Base-by-base conservation (phyloP, 2,888 invertebrate genomes). In the Orthonychiurus folsomi region DNA sequence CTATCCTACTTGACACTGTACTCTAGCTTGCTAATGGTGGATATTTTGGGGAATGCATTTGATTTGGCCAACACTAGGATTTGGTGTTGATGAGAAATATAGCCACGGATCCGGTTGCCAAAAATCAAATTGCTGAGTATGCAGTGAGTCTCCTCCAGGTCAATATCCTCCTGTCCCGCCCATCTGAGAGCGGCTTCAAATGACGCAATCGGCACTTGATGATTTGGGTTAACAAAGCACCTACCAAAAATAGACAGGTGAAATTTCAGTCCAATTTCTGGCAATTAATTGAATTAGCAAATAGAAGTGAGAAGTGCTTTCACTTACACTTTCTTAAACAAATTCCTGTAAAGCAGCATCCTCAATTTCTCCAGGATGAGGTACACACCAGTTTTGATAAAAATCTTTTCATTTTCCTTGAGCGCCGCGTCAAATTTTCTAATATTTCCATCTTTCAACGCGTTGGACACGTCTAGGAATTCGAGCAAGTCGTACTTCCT, bases 61-160 rank as follows among this genome's bases (percentile, higher is more conserved):
- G 92, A 89, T 77, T 99, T 99, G 74, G 95, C 95, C 55, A 99
- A 89, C 56, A 99, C 97, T 62, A 99, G 83, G 79, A 95, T 96
- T 77, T 94, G 88, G 78, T 99, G 96, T 73, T 92, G 90, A 79
- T 93, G 89, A 0, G 96, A 95, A 75, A 99, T 93, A 78, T 99
- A 99, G 0, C 99, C 97, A 77, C 96, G 96, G 73, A 99, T 93
- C 80, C 93, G 95, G 25, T 93, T 93, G 78, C 95, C 94, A 75
- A 85, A 92, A 74, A 99, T 97, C 61, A 99, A 83, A 81, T 96
- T 97, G 1, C 95, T 93, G 2, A 97, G 85, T 74, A 97, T 90
- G 78, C 97, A 97, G 74, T 94, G 90, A 0, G 94, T 91, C 78
- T 97, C 96, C 76, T 95, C 95, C 72, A 88, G 82, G 76, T 93